A percentile compares a stretch with the other conserved stretches of the same genome.
Evolutionary conservation across 1,140 invertebrate genomes (phyloP).

Genomic region (Drosophila saltans): DNA sequence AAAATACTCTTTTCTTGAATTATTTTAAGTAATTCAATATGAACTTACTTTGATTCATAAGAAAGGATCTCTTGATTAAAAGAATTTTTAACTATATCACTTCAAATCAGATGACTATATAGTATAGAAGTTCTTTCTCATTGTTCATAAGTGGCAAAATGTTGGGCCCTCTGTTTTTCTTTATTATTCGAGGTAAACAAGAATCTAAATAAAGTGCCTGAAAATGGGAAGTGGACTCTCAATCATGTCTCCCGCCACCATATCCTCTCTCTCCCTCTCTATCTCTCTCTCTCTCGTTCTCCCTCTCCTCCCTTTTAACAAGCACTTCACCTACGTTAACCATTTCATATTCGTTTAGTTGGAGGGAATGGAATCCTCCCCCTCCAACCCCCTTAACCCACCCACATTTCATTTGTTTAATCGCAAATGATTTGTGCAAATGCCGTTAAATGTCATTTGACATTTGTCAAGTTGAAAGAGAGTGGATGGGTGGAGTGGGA

Average conservation of each 20-base stretch:
- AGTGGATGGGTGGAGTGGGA: background rate
- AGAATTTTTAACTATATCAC: too few species aligned
- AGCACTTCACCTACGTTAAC: background rate
- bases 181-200: constrained; percentile 20
- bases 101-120: constrained; percentile 3
- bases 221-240: constrained; percentile 36
- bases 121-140: background rate
- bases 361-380: background rate
- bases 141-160: background rate
- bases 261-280: too few species aligned
- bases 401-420: constrained; percentile 63
- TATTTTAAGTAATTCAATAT: too few species aligned
- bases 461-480: constrained; percentile 58
- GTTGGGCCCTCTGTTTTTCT: background rate
- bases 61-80: too few species aligned
- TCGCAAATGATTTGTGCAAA: constrained; percentile 79
- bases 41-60: too few species aligned
- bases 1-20: too few species aligned
- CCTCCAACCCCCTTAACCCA: background rate
- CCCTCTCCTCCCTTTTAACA: background rate
- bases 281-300: background rate
- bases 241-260: constrained; percentile 17
- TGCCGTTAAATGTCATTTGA: constrained; percentile 73
- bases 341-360: constrained; percentile 16
- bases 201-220: constrained; percentile 20